A percentile compares a stretch with the other conserved stretches of the same genome.
These are phyloP conservation scores for Andrena hattorfiana DNA, from an alignment of 2,888 invertebrate genomes.

Conservation along the genomic window DNA sequence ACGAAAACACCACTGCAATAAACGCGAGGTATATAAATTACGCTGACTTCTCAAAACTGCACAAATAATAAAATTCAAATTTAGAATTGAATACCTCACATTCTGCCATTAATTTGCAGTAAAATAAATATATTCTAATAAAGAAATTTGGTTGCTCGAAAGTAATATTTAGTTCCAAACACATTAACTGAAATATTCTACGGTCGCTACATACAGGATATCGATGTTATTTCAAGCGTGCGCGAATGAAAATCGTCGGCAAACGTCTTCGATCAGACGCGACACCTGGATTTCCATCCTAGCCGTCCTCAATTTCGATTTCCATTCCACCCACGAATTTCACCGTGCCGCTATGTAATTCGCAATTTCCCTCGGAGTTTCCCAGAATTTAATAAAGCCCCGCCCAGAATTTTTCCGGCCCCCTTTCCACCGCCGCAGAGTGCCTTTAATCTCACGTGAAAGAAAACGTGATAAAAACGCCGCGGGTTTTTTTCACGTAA, in stretches of 20 bases:
- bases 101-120: too few relatives aligned
- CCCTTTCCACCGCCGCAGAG: not conserved
- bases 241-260: not conserved
- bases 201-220: not conserved
- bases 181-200: not conserved
- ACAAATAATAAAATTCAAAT: too few relatives aligned
- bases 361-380: conserved; percentile 36
- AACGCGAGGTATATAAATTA: too few relatives aligned
- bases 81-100: too few relatives aligned
- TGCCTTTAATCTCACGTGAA: conserved; percentile 28
- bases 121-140: too few relatives aligned
- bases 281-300: conserved; percentile 1
- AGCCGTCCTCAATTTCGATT: conserved; percentile 24
- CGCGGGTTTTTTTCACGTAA: not conserved
- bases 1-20: not conserved
- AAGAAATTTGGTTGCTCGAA: too few relatives aligned
- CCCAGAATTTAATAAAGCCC: conserved; percentile 34
- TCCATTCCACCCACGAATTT: conserved; percentile 26
- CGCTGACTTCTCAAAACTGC: too few relatives aligned
- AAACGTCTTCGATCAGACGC: not conserved
- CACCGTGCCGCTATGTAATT: conserved; percentile 23
- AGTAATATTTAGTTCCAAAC: not conserved
- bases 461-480: conserved; percentile 10
- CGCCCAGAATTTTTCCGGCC: conserved; percentile 29
- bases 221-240: not conserved